phyloP scores from a whole-genome alignment of 1,140 invertebrate species.

The Dryas iulia region DNA sequence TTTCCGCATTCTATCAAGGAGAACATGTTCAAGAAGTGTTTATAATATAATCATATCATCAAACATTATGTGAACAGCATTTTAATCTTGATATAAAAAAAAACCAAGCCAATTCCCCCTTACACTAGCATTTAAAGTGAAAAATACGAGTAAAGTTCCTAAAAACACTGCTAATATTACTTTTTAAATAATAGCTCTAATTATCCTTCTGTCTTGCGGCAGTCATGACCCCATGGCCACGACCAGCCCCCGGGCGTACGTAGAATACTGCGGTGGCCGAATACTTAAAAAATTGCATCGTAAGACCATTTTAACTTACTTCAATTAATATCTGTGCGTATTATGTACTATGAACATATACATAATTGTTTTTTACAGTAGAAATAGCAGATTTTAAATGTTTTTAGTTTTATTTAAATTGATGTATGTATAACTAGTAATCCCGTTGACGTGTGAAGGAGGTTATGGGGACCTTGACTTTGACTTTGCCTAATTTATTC shows the following conservation, averaged over 20 bases:
- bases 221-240: constrained; percentile 53
- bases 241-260: constrained; percentile 34
- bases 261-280: constrained; percentile 19
- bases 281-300: constrained; percentile 7
- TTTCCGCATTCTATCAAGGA: no score
- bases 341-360: background rate
- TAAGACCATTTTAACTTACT: background rate
- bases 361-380: background rate
- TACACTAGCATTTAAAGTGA: background rate
- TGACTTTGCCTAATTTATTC: no score
- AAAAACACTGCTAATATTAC: constrained; percentile 6
- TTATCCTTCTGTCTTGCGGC: constrained; percentile 51
- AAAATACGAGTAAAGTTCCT: background rate
- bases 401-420: no score
- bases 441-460: no score
- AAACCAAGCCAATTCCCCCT: background rate
- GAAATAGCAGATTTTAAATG: no score
- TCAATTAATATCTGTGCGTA: background rate
- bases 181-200: constrained; percentile 28
- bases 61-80: no score
- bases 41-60: no score
- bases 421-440: no score
- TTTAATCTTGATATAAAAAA: no score
- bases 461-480: no score
- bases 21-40: no score